Evolutionary conservation across 2,113 vertebrate genomes (phyloP), one percentile per base, ranked within the genome.

Genomic region (Bettongia penicillata): DNA sequence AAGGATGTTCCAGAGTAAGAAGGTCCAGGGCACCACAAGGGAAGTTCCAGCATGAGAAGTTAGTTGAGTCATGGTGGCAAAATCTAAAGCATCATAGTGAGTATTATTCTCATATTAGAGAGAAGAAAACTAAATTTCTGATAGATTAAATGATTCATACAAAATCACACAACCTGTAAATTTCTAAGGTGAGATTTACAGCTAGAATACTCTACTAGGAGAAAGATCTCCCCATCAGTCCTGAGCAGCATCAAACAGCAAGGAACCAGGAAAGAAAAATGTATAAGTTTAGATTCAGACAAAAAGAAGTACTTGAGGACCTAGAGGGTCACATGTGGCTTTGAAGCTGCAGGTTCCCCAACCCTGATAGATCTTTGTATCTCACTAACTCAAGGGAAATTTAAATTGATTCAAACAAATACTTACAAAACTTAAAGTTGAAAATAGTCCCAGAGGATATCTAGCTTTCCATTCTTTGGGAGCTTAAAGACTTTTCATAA

Each of bases 331-430:
- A 52, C 16, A 52, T 52, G 52, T 52, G 52, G 52, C 52, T 3
- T 52, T 3, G 52, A 52, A 2, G 16, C 16, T 52, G 16, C 52
- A 19, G 52, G 16, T 52, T 52, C 52, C 16, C 52, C 52, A 52
- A 3, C 52, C 52, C 52, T 52, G 52, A 22, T 43, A 84, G 31
- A 4, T 84, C 37, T n/a, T 84, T 84, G 37, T 84, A 84, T 84
- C n/a, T 22, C n/a, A 43, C 68, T 95, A 94, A 91, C 84, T 89
- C 26, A 28, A 92, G 93, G 94, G 95, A 94, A 91, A 11, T 53
- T 91, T 90, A 90, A 95, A 90, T 92, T 19, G 89, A 22, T 37
- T 93, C 91, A 91, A 53, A 57, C 47, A 97, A 92, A 96, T 1
- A 53, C 14, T 95, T 31, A 94, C 93, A 25, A 14, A 96, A 77